Percentiles rank a stretch among this genome's conserved stretches.
phyloP scores from a whole-genome alignment of 2,797 vertebrate genomes.

The Fratercula arctica region DNA sequence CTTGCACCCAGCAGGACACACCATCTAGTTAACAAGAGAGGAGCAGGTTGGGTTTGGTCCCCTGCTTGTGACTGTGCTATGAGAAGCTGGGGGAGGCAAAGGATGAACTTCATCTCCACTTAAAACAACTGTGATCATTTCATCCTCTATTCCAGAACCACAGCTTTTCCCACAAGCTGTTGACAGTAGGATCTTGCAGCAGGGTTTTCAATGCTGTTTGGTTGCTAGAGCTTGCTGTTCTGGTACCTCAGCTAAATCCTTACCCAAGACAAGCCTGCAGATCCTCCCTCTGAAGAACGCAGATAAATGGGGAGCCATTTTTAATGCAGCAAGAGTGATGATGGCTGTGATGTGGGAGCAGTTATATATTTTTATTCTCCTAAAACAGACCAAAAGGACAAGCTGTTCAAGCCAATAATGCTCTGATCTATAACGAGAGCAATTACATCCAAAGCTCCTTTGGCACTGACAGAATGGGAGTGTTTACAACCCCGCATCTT shows the following conservation, averaged over 20 bases:
- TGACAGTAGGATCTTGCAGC: neutral
- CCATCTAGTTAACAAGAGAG: neutral
- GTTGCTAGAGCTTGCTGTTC: neutral
- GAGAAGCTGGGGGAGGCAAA: no score
- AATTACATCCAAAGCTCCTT: constrained; percentile 65
- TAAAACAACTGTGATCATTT: no score
- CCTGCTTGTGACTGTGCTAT: no score
- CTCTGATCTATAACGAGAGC: constrained; percentile 68
- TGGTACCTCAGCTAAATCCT: neutral
- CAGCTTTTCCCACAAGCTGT: neutral
- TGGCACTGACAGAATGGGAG: constrained; percentile 38
- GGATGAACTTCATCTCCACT: no score
- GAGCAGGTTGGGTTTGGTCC: neutral
- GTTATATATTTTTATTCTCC: constrained; percentile 38
- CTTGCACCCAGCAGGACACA: neutral
- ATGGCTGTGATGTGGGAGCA: neutral
- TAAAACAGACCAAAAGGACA: constrained; percentile 58
- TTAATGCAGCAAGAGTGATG: neutral
- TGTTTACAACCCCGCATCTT: neutral
- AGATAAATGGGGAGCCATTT: neutral
- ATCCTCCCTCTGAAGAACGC: neutral
- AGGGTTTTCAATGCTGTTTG: no score
- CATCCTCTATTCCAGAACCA: no score
- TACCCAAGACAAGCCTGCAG: neutral
- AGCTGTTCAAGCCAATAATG: constrained; percentile 60